Evolutionary conservation across 2,888 invertebrate genomes (phyloP).

Genomic region (Dendrolimus houi): DNA sequence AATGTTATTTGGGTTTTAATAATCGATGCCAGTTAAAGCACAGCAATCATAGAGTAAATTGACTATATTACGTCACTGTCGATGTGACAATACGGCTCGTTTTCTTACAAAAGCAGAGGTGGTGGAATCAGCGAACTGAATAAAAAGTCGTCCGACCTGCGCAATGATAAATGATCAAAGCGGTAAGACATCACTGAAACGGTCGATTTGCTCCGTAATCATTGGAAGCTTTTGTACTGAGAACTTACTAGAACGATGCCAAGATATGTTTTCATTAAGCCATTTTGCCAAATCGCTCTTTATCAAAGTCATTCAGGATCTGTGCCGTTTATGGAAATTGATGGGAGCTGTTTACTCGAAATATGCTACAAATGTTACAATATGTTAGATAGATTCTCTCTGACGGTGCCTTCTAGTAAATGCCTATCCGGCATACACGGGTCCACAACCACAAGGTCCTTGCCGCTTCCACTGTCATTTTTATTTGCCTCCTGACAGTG

Average conservation of each 20-base stretch:
- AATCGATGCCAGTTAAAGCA: background rate
- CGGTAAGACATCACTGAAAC: conserved; percentile 45
- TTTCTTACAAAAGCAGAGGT: conserved; percentile 58
- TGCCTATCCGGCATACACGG: too few species aligned
- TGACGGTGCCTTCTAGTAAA: too few species aligned
- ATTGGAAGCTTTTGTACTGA: conserved; percentile 25
- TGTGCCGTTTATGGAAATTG: conserved; percentile 12
- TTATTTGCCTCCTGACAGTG: too few species aligned
- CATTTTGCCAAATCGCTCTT: conserved; percentile 8
- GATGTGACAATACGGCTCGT: conserved; percentile 49
- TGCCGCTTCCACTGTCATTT: too few species aligned
- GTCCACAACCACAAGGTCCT: too few species aligned
- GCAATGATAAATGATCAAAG: conserved; percentile 64
- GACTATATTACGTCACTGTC: conserved; percentile 14
- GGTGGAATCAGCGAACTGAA: conserved; percentile 59
- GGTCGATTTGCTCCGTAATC: conserved; percentile 61
- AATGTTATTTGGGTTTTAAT: too few species aligned
- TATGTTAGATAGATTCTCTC: too few species aligned
- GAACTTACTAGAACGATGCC: background rate
- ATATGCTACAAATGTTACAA: too few species aligned
- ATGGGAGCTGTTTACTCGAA: too few species aligned
- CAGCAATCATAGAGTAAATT: background rate
- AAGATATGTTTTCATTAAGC: conserved; percentile 18
- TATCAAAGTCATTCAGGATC: conserved; percentile 8
- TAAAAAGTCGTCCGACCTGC: conserved; percentile 67